Base-by-base conservation (phyloP, 2,888 invertebrate genomes). In the Agrotis segetum region DNA sequence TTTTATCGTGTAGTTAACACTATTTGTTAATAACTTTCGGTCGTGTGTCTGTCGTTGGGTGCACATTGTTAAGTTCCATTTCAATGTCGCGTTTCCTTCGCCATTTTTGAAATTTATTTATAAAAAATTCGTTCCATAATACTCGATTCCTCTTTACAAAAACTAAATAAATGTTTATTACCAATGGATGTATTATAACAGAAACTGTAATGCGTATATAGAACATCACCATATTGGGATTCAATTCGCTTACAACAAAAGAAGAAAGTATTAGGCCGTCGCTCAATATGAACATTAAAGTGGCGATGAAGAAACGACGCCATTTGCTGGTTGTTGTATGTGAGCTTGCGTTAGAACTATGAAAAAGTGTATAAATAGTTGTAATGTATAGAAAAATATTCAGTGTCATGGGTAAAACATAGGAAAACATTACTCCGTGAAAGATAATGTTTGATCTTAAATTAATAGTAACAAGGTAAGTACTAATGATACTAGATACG, bases 201-300 rank as follows among this genome's bases (percentile, higher is more conserved):
- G 24, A 24, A 24, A 24, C 2, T 24, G 24, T 2, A 24, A 24
- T 24, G 24, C 24, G 24, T 24, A 24, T 24, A 24, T 24, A 24
- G 24, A 24, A 24, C 24, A 24, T 24, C 24, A 24, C 24, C 1
- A 2, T 24, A 21, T 7, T 53, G 16, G 1, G 1, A 11, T 21
- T 24, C 21, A 53, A 53, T 21, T 16, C 16, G 3, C 0, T 0
- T 53, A 53, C 6, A 16, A 53, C 1, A 16, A 3, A 16, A 53
- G 14, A 2, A 40, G 50, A 40, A 3, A 14, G 40, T 9, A 63
- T 21, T 21, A 63, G 21, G 21, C 50, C 34, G 17, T 63, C 52
- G 14, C 63, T 63, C 4, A 63, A 21, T 19, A 63, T n/a, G 21
- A 63, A 52, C 17, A 63, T 63, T 13, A 63, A 40, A 40, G 40